These are phyloP conservation scores for human DNA, from an alignment of 2,113 vertebrate genomes.

Conservation along the genomic window DNA sequence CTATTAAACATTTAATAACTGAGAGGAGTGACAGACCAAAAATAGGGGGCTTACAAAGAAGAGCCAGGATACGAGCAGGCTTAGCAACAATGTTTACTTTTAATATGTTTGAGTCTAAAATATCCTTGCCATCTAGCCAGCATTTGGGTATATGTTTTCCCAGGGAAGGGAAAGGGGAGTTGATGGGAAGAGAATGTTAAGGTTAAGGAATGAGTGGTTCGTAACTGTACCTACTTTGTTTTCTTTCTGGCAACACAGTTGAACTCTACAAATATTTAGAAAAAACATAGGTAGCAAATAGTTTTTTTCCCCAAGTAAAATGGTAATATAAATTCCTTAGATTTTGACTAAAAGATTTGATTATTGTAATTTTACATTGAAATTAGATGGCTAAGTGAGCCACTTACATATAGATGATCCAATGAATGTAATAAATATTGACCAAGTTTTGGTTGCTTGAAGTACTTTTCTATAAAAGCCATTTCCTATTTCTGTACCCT, in stretches of 20 bases:
- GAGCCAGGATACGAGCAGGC: not conserved
- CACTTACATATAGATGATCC: not conserved
- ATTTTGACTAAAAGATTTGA: constrained; percentile 32
- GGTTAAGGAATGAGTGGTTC: not conserved
- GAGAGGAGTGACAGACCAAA: not conserved
- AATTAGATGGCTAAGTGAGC: constrained; percentile 31
- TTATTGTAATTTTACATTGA: constrained; percentile 35
- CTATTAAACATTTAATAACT: not conserved
- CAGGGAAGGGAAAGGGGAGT: not conserved
- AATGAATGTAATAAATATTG: constrained; percentile 3
- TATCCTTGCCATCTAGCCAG: not conserved
- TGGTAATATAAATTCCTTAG: not conserved
- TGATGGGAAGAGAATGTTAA: not conserved
- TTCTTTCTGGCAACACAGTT: not conserved
- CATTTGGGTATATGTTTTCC: not conserved
- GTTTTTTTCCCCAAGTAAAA: not conserved
- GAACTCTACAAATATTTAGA: not conserved
- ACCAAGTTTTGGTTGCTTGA: not conserved
- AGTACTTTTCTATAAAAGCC: not conserved
- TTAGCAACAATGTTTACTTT: not conserved
- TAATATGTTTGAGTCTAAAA: not conserved
- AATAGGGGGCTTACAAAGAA: not conserved
- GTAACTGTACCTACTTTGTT: not conserved
- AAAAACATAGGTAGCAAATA: not conserved
- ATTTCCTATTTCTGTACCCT: not conserved